phyloP scores from a whole-genome alignment of 2,888 invertebrate genomes.

The Tubiluchus corallicola region DNA sequence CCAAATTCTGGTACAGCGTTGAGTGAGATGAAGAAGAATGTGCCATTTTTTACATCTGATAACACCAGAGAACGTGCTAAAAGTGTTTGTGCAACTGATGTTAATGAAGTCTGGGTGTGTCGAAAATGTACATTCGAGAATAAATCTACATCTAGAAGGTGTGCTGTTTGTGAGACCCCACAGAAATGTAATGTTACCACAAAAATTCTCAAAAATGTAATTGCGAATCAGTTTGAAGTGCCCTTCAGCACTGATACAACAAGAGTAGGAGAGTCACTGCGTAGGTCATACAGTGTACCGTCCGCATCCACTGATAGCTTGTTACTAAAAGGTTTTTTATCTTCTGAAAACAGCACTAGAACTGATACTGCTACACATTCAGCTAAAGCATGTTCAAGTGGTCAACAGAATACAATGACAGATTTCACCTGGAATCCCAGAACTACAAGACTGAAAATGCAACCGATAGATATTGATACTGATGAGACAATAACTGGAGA shows the following conservation, averaged over 20 bases:
- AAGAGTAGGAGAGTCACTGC: too few species aligned
- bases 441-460: background rate
- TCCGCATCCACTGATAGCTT: too few species aligned
- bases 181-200: conserved; percentile 26
- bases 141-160: conserved; percentile 42
- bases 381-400: background rate
- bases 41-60: too few species aligned
- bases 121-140: conserved; percentile 56
- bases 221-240: background rate
- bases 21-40: too few species aligned
- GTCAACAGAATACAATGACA: conserved; percentile 7
- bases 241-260: too few species aligned
- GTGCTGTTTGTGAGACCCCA: conserved; percentile 55
- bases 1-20: too few species aligned
- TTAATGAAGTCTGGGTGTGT: conserved; percentile 44
- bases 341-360: too few species aligned
- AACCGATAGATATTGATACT: background rate
- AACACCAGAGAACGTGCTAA: too few species aligned
- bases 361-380: background rate
- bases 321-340: too few species aligned
- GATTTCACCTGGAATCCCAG: background rate
- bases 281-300: too few species aligned
- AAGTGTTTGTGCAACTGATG: too few species aligned
- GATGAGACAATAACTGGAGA: background rate
- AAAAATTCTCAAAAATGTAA: conserved; percentile 28